phyloP scores from a whole-genome alignment of 2,888 invertebrate species.

The Apoda limacodes region DNA sequence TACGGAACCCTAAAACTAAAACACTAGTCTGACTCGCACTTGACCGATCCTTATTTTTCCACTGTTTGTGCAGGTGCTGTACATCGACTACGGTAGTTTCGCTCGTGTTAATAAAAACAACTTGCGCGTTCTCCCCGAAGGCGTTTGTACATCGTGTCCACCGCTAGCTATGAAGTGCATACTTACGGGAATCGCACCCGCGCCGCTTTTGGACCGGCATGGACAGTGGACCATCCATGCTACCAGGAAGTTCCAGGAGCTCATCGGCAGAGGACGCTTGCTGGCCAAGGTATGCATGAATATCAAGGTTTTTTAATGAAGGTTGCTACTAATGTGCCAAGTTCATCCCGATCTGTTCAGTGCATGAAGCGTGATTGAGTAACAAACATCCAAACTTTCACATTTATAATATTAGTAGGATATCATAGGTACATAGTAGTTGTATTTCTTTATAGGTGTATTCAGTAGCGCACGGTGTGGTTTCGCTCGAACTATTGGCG shows the following conservation, averaged over 20 bases:
- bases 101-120: constrained; percentile 51
- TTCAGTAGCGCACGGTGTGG: constrained; percentile 82
- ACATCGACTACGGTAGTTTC: constrained; percentile 82
- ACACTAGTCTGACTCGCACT: no score
- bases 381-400: no score
- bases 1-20: no score
- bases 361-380: no score
- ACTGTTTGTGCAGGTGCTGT: constrained; percentile 77
- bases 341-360: no score
- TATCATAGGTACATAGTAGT: no score
- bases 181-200: constrained; percentile 78
- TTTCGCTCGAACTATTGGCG: constrained; percentile 73
- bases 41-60: no score
- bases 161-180: constrained; percentile 78
- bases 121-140: constrained; percentile 46
- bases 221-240: constrained; percentile 74
- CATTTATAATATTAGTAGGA: no score
- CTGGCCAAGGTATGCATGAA: constrained; percentile 61
- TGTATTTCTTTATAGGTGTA: constrained; percentile 61
- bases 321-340: no score
- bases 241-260: constrained; percentile 45
- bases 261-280: constrained; percentile 36
- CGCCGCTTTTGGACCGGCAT: constrained; percentile 65
- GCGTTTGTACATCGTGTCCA: constrained; percentile 38
- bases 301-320: no score